A percentile compares a stretch with the other conserved stretches of the same genome.
phyloP scores from a whole-genome alignment of 2,888 invertebrate species.

The Chrysolina oricalcia region DNA sequence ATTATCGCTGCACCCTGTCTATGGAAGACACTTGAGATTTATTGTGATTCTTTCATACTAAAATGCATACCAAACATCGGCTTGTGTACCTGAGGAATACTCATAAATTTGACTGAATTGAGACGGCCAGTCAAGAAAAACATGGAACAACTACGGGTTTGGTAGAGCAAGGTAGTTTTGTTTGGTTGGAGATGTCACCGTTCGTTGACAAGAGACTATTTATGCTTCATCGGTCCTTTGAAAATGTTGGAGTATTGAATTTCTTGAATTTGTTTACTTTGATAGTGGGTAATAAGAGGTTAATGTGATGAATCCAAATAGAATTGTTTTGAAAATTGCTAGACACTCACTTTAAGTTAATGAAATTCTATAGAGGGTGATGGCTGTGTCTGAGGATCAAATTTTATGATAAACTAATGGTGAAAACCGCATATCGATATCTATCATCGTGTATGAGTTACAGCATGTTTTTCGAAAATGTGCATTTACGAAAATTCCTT shows the following conservation, averaged over 20 bases:
- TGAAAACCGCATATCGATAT: too few relatives aligned
- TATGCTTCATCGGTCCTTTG: not conserved
- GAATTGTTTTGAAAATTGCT: too few relatives aligned
- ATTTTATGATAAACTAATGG: too few relatives aligned
- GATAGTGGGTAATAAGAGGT: too few relatives aligned
- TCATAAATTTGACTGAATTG: constrained; percentile 1
- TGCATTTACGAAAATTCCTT: too few relatives aligned
- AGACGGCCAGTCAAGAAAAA: not conserved
- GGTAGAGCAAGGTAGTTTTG: not conserved
- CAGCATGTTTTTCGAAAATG: too few relatives aligned
- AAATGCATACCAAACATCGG: not conserved
- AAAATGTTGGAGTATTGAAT: not conserved
- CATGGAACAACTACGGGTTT: not conserved
- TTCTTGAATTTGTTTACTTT: too few relatives aligned
- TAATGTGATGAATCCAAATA: too few relatives aligned
- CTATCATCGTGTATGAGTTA: too few relatives aligned
- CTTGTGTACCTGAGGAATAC: not conserved
- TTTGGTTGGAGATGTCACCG: not conserved
- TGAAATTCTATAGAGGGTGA: too few relatives aligned
- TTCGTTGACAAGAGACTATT: not conserved
- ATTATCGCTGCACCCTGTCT: not conserved
- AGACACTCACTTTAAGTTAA: too few relatives aligned
- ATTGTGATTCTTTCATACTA: not conserved
- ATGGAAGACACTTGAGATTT: not conserved
- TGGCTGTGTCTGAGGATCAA: too few relatives aligned